Evolutionary conservation across 2,113 vertebrate species (phyloP).

Genomic region (Genyomyrus donnyi): DNA sequence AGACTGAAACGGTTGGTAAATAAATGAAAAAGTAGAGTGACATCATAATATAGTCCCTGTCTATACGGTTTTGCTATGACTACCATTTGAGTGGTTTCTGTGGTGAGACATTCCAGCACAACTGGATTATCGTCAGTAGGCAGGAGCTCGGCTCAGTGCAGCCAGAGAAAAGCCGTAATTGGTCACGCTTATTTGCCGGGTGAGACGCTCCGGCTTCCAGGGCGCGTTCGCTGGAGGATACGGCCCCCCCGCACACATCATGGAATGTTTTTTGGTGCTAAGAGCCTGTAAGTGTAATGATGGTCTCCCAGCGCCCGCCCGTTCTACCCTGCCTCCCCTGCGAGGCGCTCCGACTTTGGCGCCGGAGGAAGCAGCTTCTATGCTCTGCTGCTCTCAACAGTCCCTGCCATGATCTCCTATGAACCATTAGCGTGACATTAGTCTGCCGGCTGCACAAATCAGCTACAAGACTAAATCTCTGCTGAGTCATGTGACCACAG

Average conservation of each 20-base stretch:
- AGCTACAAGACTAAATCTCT: neutral
- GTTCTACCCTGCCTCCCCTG: conserved; percentile 25
- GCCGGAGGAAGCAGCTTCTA: neutral
- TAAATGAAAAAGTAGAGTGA: conserved; percentile 10
- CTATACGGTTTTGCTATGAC: neutral
- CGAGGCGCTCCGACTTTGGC: neutral
- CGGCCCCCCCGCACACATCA: conserved; percentile 35
- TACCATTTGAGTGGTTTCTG: conserved; percentile 27
- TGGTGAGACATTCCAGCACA: conserved; percentile 44
- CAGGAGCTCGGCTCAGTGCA: conserved; percentile 20
- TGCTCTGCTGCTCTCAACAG: neutral
- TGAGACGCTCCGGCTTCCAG: conserved; percentile 26
- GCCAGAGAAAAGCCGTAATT: conserved; percentile 44
- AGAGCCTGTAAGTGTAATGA: conserved; percentile 35
- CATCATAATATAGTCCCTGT: neutral
- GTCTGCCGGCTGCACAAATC: neutral
- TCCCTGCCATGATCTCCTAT: neutral
- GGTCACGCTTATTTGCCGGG: conserved; percentile 45
- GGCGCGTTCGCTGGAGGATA: conserved; percentile 37
- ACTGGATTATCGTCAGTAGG: conserved; percentile 45
- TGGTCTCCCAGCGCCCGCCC: conserved; percentile 33
- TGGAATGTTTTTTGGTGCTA: conserved; percentile 35
- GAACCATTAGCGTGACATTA: neutral
- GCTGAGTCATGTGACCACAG: neutral
- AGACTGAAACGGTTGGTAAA: neutral